These are phyloP conservation scores for Propithecus coquereli DNA, from an alignment of 2,113 vertebrate species.

Conservation along the genomic window DNA sequence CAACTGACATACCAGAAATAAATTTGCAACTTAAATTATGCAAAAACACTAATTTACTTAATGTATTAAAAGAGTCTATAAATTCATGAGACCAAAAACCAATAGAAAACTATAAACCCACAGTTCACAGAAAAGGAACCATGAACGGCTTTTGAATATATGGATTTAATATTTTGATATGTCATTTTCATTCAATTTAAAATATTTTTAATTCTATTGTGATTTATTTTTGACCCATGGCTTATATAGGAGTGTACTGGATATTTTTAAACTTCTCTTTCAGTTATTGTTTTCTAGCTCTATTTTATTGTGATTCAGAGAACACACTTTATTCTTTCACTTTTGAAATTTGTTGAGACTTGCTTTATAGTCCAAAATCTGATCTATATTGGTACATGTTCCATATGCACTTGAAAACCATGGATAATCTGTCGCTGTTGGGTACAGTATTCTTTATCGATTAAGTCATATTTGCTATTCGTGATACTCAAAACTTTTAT, in stretches of 20 bases:
- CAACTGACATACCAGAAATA: neutral
- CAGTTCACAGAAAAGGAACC: neutral
- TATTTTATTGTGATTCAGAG: neutral
- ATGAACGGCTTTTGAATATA: neutral
- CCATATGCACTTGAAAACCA: neutral
- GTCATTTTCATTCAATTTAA: neutral
- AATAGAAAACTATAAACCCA: neutral
- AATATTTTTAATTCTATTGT: neutral
- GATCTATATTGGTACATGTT: neutral
- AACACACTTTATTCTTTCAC: neutral
- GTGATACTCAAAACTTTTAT: neutral
- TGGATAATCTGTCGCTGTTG: neutral
- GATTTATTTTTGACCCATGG: neutral
- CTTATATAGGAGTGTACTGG: neutral
- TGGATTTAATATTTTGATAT: neutral
- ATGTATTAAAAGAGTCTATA: neutral
- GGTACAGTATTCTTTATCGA: neutral
- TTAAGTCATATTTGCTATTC: neutral
- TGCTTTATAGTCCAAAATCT: neutral
- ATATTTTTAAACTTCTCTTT: neutral
- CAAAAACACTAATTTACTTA: slow-evolving; percentile 19
- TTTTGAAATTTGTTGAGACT: neutral
- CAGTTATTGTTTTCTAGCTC: neutral
- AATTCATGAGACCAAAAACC: neutral
- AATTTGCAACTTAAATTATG: neutral